Evolutionary conservation across 2,888 invertebrate genomes (phyloP), one percentile per base, ranked within the genome.

Genomic region (Plusia festucae): DNA sequence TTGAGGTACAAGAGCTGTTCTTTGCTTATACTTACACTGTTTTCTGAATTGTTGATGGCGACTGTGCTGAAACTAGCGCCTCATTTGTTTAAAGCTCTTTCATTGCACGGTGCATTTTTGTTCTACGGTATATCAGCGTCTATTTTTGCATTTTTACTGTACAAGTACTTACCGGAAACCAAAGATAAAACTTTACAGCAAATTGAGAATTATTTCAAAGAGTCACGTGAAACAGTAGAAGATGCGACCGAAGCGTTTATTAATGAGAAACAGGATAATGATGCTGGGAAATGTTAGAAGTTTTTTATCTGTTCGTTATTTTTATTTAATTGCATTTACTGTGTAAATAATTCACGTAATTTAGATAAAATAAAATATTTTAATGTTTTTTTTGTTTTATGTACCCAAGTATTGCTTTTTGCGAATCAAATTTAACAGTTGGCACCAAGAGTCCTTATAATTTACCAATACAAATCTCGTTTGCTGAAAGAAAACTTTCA

Each of bases 141-240:
- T 11, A 59, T 86, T 72, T 88, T 84, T 73, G 81, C 83, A 65
- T 60, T 85, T 52, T 78, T 85, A 58, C 74, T 86, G 62, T 88
- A 83, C 60, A 85, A 80, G 78, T 87, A 82, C 76, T 78, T 88
- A 56, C 88, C 88, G 40, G 88, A 88, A 81, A 87, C 88, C 9
- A 88, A 89, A 81, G 88, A 88, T 66, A 89, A 87, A 77, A 86
- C 87, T 20, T 57, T 88, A 55, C 81, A 84, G 78, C 88, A 89
- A 77, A 89, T 89, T 60, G 87, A 89, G 68, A 77, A 77, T 66
- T 86, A 79, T 80, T 87, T 87, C 58, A 82, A 80, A 60, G 81
- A 82, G 15, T 64, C 68, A 16, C 61, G 71, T 52, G 79, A 81
- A 67, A 58, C 69, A 30, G 64, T 65, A 57, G 78, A 79, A 57